Conservation (phyloP, 2,113 vertebrate genomes). For the Leucopsar rothschildi region DNA sequence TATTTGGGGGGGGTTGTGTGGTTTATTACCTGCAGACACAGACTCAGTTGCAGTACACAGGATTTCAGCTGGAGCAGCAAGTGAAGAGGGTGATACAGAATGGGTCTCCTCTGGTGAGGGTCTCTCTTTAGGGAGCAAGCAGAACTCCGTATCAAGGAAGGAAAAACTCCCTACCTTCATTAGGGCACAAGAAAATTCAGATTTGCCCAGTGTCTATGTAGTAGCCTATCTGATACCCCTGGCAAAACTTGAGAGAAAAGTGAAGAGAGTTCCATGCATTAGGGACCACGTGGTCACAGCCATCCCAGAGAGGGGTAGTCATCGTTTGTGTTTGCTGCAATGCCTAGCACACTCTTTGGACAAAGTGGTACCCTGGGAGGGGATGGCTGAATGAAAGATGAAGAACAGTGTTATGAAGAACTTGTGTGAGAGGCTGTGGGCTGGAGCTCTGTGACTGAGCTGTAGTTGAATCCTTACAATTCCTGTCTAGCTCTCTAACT, state of each 20-base stretch:
- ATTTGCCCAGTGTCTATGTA: background rate
- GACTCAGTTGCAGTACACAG: fast-evolving
- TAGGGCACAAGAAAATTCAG: background rate
- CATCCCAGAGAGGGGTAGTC: background rate
- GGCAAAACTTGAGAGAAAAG: background rate
- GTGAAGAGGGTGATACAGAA: background rate
- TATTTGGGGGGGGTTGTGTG: fast-evolving
- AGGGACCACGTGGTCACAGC: background rate
- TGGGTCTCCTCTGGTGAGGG: background rate
- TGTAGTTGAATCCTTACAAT: background rate
- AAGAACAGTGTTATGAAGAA: background rate
- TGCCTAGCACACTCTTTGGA: background rate
- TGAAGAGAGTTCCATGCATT: fast-evolving
- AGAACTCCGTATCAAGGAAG: background rate
- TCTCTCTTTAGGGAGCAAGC: background rate
- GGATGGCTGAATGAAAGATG: background rate
- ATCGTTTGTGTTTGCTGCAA: fast-evolving
- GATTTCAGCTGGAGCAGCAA: background rate
- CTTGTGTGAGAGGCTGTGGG: background rate
- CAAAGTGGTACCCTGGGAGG: background rate
- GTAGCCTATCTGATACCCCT: background rate
- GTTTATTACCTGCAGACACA: fast-evolving
- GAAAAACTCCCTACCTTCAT: background rate
- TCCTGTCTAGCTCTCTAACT: background rate
- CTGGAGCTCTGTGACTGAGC: background rate